phyloP scores from a whole-genome alignment of 2,797 vertebrate species.

The Urosaurus nigricauda region DNA sequence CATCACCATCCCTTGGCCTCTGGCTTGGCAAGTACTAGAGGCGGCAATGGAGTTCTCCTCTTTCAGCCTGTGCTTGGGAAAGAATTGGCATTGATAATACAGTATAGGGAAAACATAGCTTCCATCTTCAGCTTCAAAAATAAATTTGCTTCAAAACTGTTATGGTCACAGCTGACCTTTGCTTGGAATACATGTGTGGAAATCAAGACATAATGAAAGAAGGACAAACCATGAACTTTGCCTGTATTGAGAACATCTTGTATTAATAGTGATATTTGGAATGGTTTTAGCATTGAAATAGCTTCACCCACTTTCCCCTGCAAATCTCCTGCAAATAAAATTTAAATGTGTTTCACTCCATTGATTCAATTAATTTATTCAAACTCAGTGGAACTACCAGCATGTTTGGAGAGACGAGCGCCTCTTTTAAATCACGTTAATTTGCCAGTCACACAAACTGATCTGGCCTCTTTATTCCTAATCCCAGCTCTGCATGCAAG shows the following conservation, averaged over 20 bases:
- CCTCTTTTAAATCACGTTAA: neutral
- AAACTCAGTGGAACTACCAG: neutral
- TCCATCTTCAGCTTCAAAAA: neutral
- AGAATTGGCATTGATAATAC: neutral
- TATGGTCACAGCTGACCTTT: neutral
- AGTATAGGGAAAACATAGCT: neutral
- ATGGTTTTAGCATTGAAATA: neutral
- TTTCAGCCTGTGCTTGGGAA: slow-evolving; percentile 4
- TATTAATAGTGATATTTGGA: slow-evolving; percentile 48
- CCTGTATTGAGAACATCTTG: slow-evolving; percentile 35
- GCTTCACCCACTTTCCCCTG: neutral
- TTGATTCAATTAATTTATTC: neutral
- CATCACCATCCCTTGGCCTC: neutral
- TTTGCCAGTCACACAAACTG: neutral
- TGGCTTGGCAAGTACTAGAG: neutral
- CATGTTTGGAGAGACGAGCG: neutral
- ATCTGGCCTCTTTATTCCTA: neutral
- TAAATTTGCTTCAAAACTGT: neutral
- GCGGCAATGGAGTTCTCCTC: neutral
- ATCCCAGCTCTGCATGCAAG: neutral
- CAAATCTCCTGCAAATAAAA: neutral
- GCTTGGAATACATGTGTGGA: slow-evolving; percentile 7
- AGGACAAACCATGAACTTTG: slow-evolving; percentile 26
- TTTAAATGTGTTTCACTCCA: neutral
- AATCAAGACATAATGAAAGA: slow-evolving; percentile 44